phyloP scores from a whole-genome alignment of 1,140 invertebrate genomes.

The Leptopilina clavipes region DNA sequence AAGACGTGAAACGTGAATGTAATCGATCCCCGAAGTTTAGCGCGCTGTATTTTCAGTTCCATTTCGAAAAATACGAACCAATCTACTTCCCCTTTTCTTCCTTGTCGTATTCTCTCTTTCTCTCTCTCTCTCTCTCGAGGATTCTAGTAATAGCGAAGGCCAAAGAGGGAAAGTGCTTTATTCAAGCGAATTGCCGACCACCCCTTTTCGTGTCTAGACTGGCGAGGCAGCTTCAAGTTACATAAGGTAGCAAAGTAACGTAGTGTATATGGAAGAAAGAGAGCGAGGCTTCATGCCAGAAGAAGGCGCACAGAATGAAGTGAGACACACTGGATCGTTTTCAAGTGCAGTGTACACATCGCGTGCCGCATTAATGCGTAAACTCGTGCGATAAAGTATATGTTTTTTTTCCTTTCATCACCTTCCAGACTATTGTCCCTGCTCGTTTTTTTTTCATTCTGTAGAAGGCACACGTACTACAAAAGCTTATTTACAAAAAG shows the following conservation, averaged over 20 bases:
- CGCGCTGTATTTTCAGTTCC: too few relatives aligned
- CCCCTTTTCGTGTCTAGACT: conserved; percentile 28
- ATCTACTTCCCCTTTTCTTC: neutral
- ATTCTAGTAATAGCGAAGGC: conserved; percentile 14
- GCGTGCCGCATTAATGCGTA: conserved; percentile 44
- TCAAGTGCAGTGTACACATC: conserved; percentile 40
- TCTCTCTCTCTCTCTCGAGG: neutral
- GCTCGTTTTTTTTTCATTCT: neutral
- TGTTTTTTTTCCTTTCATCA: neutral
- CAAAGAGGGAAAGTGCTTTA: conserved; percentile 32
- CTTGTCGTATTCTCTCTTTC: neutral
- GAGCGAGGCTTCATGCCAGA: conserved; percentile 2
- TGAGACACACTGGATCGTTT: conserved; percentile 35
- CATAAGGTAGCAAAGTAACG: neutral
- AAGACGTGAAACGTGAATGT: too few relatives aligned
- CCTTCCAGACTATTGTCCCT: conserved; percentile 15
- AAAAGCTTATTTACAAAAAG: too few relatives aligned
- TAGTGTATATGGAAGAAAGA: conserved; percentile 37
- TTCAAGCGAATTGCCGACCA: conserved; percentile 15
- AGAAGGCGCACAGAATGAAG: conserved; percentile 31
- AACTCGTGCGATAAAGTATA: conserved; percentile 38
- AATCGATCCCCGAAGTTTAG: too few relatives aligned
- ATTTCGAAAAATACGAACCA: neutral
- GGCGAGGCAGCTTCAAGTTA: conserved; percentile 2
- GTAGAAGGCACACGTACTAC: too few relatives aligned